Conservation (phyloP, 2,797 vertebrate species). For the Pristis pectinata region DNA sequence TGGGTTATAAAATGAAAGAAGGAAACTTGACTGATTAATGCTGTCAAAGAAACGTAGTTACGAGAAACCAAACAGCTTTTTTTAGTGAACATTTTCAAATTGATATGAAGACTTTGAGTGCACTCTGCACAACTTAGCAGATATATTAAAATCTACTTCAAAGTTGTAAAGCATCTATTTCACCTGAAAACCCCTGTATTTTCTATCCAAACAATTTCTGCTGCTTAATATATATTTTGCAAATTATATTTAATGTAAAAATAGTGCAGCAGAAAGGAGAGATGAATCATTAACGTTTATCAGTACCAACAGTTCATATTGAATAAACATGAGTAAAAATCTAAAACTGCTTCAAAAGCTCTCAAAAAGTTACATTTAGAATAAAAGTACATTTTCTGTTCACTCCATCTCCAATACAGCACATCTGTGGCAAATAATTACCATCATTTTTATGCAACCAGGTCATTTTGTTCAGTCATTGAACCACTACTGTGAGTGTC, state of each 20-base stretch:
- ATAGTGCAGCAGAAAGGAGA: not conserved
- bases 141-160: not conserved
- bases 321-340: conserved; percentile 1
- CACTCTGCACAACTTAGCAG: not conserved
- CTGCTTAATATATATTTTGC: not conserved
- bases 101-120: conserved; percentile 49
- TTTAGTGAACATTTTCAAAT: conserved; percentile 92
- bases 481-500: conserved; percentile 16
- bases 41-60: conserved; percentile 98
- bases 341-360: conserved; percentile 18
- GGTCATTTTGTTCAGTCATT: conserved; percentile 27
- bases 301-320: not conserved
- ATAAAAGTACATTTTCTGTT: not conserved
- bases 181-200: too few species aligned
- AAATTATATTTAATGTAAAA: not conserved
- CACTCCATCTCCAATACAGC: not conserved
- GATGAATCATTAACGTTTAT: not conserved
- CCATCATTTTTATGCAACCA: conserved; percentile 7
- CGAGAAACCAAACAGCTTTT: conserved; percentile 89
- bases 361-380: not conserved
- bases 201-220: not conserved
- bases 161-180: conserved; percentile 5
- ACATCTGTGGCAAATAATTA: not conserved
- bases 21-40: conserved; percentile 98
- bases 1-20: conserved; percentile 75